Conservation (phyloP, 2,797 vertebrate species). For the Clarias platycephalus region DNA sequence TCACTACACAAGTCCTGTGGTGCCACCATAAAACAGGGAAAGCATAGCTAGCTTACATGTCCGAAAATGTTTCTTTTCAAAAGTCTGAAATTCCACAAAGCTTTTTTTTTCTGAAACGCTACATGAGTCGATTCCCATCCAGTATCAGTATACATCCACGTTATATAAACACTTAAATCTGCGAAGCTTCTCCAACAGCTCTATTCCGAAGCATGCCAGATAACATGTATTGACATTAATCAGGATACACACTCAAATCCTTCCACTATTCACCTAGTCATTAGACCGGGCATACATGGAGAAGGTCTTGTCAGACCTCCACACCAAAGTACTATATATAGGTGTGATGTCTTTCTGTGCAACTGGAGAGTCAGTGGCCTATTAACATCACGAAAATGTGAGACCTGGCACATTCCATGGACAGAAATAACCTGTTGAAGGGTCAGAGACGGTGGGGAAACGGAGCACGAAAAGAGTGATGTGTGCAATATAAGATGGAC, state of each 20-base stretch:
- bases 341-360: slow-evolving; percentile 79
- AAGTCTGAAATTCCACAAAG: background rate
- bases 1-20: background rate
- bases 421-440: slow-evolving; percentile 75
- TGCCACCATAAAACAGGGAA: background rate
- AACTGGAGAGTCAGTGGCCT: slow-evolving; percentile 74
- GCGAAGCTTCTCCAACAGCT: slow-evolving; percentile 18
- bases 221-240: slow-evolving; percentile 31
- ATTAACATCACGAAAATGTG: slow-evolving; percentile 79
- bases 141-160: background rate
- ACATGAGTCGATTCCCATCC: background rate
- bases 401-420: slow-evolving; percentile 79
- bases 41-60: background rate
- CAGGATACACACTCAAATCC: slow-evolving; percentile 40
- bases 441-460: slow-evolving; percentile 15
- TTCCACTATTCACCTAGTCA: slow-evolving; percentile 43
- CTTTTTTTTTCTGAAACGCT: background rate
- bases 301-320: slow-evolving; percentile 54
- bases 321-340: slow-evolving; percentile 71
- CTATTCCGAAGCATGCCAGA: slow-evolving; percentile 35
- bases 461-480: slow-evolving; percentile 21
- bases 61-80: background rate
- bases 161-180: slow-evolving; percentile 20
- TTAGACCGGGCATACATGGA: slow-evolving; percentile 48
- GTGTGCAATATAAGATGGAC: slow-evolving; percentile 4